phyloP scores from a whole-genome alignment of 1,140 invertebrate genomes.

The Coenobita brevimanus region DNA sequence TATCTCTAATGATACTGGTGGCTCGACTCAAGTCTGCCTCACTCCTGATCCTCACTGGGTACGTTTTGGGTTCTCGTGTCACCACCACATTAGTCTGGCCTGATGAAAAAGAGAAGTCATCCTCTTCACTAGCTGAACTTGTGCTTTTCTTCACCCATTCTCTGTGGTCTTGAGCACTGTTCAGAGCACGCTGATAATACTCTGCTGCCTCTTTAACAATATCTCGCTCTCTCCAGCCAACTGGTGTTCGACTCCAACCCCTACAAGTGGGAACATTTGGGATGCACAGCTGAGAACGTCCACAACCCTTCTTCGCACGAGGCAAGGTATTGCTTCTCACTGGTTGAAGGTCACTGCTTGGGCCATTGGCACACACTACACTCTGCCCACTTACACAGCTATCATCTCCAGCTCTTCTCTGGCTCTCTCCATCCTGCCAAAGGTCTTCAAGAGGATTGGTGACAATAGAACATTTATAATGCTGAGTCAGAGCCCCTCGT shows the following conservation, averaged over 20 bases:
- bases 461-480: conserved; percentile 39
- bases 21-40: conserved; percentile 64
- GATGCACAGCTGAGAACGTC: conserved; percentile 21
- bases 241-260: neutral
- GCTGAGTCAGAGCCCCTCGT: neutral
- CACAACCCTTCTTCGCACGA: conserved; percentile 18
- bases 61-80: conserved; percentile 47
- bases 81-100: conserved; percentile 32
- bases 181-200: conserved; percentile 44
- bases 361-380: conserved; percentile 27
- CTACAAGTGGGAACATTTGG: conserved; percentile 24
- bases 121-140: conserved; percentile 51
- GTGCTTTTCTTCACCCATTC: conserved; percentile 30
- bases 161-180: conserved; percentile 26
- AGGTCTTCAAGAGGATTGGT: conserved; percentile 53
- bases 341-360: neutral
- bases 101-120: conserved; percentile 32
- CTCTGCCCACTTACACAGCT: neutral
- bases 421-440: conserved; percentile 37
- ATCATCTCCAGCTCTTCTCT: neutral
- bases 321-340: conserved; percentile 25
- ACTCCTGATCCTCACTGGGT: conserved; percentile 56
- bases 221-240: conserved; percentile 37
- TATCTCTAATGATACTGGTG: conserved; percentile 68
- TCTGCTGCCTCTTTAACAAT: conserved; percentile 53